Percentiles rank a stretch among this genome's conserved stretches.
phyloP scores from a whole-genome alignment of 2,113 vertebrate species.

The Phrynosoma platyrhinos region DNA sequence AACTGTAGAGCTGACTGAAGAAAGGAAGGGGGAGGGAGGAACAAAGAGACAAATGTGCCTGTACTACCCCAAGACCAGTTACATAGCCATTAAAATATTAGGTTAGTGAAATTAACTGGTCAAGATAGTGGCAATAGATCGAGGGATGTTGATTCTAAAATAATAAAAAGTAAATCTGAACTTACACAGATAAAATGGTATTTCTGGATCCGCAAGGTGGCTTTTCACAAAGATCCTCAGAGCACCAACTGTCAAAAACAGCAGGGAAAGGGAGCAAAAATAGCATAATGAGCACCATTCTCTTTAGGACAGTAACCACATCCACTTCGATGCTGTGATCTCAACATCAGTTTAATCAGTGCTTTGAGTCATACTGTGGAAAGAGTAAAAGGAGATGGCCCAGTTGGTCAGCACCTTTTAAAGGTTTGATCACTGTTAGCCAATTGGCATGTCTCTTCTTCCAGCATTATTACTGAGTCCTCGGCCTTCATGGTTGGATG shows the following conservation, averaged over 20 bases:
- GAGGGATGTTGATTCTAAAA: background rate
- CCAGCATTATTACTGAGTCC: background rate
- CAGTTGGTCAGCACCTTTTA: background rate
- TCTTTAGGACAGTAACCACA: background rate
- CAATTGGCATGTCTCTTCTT: background rate
- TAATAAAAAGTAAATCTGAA: conserved; percentile 50
- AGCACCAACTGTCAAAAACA: conserved; percentile 80
- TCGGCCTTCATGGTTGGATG: background rate
- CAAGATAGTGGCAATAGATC: background rate
- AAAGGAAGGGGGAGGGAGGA: background rate
- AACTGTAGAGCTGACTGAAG: conserved; percentile 28
- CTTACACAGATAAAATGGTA: conserved; percentile 93
- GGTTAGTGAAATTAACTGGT: background rate
- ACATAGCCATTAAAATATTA: background rate
- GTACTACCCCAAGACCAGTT: background rate
- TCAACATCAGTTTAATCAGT: background rate
- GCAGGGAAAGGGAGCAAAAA: conserved; percentile 5
- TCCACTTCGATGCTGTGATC: background rate
- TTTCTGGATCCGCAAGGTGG: conserved; percentile 83
- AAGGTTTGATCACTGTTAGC: background rate
- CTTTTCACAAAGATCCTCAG: conserved; percentile 86
- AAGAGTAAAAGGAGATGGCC: background rate
- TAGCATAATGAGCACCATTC: background rate
- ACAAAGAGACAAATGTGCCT: background rate
- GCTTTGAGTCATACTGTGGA: background rate